Conservation (phyloP, 2,113 vertebrate species). For the Perca fluviatilis region DNA sequence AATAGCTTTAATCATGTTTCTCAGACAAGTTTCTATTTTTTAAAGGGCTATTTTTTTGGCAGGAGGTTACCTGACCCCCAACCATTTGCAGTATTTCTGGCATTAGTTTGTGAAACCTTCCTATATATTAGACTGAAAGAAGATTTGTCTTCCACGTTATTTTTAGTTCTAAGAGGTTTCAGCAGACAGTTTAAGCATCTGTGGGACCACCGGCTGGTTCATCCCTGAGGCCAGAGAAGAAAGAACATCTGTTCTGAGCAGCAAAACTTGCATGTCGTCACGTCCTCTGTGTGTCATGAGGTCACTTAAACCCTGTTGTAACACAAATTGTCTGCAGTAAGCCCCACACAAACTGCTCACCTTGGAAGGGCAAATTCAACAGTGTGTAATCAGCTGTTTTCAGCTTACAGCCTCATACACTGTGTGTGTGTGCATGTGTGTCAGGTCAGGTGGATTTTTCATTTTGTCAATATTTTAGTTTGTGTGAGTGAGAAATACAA, state of each 20-base stretch:
- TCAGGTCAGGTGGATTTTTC: slow-evolving; percentile 47
- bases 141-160: background rate
- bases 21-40: background rate
- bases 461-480: background rate
- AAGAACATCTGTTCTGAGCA: slow-evolving; percentile 77
- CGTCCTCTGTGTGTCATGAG: slow-evolving; percentile 60
- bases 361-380: slow-evolving; percentile 8
- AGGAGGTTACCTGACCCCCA: background rate
- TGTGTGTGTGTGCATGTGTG: slow-evolving; percentile 1
- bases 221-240: slow-evolving; percentile 61
- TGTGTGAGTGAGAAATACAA: background rate
- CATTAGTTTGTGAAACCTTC: background rate
- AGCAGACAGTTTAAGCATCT: background rate
- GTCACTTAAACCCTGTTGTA: slow-evolving; percentile 64
- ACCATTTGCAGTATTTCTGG: background rate
- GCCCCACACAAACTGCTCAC: slow-evolving; percentile 33
- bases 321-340: slow-evolving; percentile 64
- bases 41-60: background rate
- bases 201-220: slow-evolving; percentile 25
- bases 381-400: slow-evolving; percentile 64
- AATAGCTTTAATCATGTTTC: background rate
- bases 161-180: slow-evolving; percentile 4
- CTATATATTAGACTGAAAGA: background rate
- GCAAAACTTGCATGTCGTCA: slow-evolving; percentile 63
- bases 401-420: background rate